Percentiles rank a stretch among this genome's conserved stretches.
Evolutionary conservation across 2,888 invertebrate species (phyloP).

Genomic region (Osmoderma eremita): DNA sequence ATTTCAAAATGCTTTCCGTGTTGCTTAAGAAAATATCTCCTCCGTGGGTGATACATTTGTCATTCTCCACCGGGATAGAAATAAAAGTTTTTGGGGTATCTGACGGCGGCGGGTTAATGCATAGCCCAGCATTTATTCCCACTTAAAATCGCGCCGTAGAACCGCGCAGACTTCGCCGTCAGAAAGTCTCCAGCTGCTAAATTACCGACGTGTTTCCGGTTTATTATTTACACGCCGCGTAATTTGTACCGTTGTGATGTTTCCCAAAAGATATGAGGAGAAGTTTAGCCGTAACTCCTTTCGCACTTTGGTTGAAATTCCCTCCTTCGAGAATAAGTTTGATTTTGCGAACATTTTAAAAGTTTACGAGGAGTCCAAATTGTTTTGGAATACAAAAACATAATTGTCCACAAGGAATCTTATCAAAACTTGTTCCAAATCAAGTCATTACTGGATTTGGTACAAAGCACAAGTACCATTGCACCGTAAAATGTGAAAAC

Average conservation of each 20-base stretch:
- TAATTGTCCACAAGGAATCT: no score
- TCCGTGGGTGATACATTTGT: slow-evolving; percentile 37
- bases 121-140: slow-evolving; percentile 31
- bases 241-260: slow-evolving; percentile 28
- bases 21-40: slow-evolving; percentile 37
- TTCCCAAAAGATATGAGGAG: slow-evolving; percentile 10
- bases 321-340: no score
- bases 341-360: background rate
- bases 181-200: slow-evolving; percentile 28
- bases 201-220: slow-evolving; percentile 32
- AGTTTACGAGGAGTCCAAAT: background rate
- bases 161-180: slow-evolving; percentile 18
- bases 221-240: slow-evolving; percentile 31
- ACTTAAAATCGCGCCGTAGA: slow-evolving; percentile 5
- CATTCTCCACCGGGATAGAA: slow-evolving; percentile 28
- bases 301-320: background rate
- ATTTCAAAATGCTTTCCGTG: slow-evolving; percentile 37
- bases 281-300: slow-evolving; percentile 16
- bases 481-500: no score
- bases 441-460: no score
- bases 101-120: slow-evolving; percentile 32
- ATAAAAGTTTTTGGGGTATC: slow-evolving; percentile 35
- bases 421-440: no score
- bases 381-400: background rate
- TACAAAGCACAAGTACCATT: no score